Conservation (phyloP, 1,140 invertebrate species). For the Wiebesia pumilae region DNA sequence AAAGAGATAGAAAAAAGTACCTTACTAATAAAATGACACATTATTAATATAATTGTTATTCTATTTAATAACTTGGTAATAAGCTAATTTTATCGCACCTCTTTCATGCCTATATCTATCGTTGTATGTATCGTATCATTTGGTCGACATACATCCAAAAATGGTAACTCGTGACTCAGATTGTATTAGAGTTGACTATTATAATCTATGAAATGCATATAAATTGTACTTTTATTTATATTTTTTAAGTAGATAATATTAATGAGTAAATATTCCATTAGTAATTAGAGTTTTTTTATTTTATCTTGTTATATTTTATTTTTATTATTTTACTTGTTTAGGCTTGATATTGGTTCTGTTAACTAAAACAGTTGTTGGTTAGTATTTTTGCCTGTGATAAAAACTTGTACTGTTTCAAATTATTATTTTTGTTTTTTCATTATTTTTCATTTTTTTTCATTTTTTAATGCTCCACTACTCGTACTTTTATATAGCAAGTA, state of each 20-base stretch:
- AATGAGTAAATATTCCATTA: not conserved
- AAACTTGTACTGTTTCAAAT: not conserved
- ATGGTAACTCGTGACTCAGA: not conserved
- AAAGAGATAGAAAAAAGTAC: not conserved
- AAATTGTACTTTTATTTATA: not conserved
- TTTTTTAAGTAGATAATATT: not conserved
- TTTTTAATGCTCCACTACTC: constrained; percentile 53
- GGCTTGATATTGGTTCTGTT: too few species aligned
- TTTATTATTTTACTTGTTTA: not conserved
- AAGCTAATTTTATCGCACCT: not conserved
- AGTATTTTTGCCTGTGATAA: not conserved
- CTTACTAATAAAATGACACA: not conserved
- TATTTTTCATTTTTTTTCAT: constrained; percentile 49
- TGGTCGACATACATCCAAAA: not conserved
- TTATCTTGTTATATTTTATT: not conserved
- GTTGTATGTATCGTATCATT: not conserved
- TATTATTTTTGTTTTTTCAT: not conserved
- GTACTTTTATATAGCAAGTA: constrained; percentile 53
- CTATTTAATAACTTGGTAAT: not conserved
- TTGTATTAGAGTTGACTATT: not conserved
- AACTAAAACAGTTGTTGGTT: too few species aligned
- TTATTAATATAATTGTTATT: not conserved
- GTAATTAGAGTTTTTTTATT: not conserved
- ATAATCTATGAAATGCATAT: not conserved
- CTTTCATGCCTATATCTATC: not conserved